Evolutionary conservation across 2,888 invertebrate species (phyloP), one percentile per base, ranked within the genome.

Genomic region (Zygogramma bicolorata): DNA sequence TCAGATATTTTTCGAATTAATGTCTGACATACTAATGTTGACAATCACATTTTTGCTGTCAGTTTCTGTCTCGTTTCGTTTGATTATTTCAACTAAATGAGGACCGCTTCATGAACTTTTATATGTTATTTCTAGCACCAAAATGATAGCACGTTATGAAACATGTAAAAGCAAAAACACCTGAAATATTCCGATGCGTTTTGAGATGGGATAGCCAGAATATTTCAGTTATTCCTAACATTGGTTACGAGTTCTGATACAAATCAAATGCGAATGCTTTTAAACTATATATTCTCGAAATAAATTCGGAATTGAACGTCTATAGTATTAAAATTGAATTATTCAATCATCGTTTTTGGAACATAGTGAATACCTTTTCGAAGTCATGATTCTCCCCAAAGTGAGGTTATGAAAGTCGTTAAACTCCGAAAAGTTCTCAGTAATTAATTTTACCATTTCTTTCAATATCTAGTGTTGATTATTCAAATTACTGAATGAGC

Each of bases 41-140:
- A n/a, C n/a, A n/a, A n/a, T n/a, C n/a, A n/a, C n/a, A n/a, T n/a
- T n/a, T n/a, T n/a, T n/a, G n/a, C n/a, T n/a, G n/a, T n/a, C n/a
- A n/a, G n/a, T n/a, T n/a, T n/a, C n/a, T n/a, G n/a, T n/a, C n/a
- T n/a, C n/a, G n/a, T n/a, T n/a, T n/a, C n/a, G n/a, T n/a, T n/a
- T n/a, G n/a, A n/a, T n/a, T n/a, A n/a, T n/a, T n/a, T n/a, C 20
- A 10, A 46, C 15, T 8, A 34, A 62, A 62, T 34, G 18, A n/a
- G 27, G 15, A 25, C 34, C 22, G 25, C 58, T 63, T 67, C 18
- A 65, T 34, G 40, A 59, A 63, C 42, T 59, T 59, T 62, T 10
- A 6, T 59, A 5, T 10, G 40, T 70, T 65, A 70, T 49, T 70
- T 49, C 65, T 70, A 49, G 22, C 42, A 65, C 49, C 60, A 65